Evolutionary conservation across 2,888 invertebrate genomes (phyloP).

Genomic region (Trichogramma dendrolimi): DNA sequence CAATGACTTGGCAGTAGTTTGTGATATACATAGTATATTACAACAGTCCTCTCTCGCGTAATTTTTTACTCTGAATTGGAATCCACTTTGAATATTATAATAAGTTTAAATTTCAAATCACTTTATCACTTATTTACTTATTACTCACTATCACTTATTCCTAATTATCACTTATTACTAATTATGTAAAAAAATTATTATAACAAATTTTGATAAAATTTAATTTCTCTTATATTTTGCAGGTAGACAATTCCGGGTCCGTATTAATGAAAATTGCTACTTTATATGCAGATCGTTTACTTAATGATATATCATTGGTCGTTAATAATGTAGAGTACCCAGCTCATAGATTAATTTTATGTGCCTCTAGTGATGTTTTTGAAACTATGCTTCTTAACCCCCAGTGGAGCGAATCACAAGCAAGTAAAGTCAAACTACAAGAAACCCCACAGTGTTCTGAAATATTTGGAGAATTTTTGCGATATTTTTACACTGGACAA

Average conservation of each 20-base stretch:
- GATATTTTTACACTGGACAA: slow-evolving; percentile 87
- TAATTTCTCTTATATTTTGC: slow-evolving; percentile 28
- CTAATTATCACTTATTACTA: no score
- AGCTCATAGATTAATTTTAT: slow-evolving; percentile 85
- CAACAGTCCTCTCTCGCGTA: no score
- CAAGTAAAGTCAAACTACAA: slow-evolving; percentile 76
- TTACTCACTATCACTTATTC: no score
- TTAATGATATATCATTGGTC: slow-evolving; percentile 84
- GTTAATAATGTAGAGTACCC: slow-evolving; percentile 80
- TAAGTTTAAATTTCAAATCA: no score
- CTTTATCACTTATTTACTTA: no score
- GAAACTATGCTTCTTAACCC: slow-evolving; percentile 92
- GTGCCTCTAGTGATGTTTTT: slow-evolving; percentile 92
- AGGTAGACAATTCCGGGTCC: slow-evolving; percentile 83
- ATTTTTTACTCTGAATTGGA: no score
- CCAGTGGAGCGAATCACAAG: slow-evolving; percentile 87
- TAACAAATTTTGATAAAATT: no score
- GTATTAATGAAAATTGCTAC: slow-evolving; percentile 78
- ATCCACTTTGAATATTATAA: no score
- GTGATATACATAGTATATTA: no score
- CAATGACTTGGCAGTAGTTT: no score
- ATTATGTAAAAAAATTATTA: no score
- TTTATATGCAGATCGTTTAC: slow-evolving; percentile 77
- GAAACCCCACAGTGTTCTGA: slow-evolving; percentile 80
- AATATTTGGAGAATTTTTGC: slow-evolving; percentile 84